Evolutionary conservation across 1,140 invertebrate species (phyloP), one percentile per base, ranked within the genome.

Genomic region (Coelopa frigida): DNA sequence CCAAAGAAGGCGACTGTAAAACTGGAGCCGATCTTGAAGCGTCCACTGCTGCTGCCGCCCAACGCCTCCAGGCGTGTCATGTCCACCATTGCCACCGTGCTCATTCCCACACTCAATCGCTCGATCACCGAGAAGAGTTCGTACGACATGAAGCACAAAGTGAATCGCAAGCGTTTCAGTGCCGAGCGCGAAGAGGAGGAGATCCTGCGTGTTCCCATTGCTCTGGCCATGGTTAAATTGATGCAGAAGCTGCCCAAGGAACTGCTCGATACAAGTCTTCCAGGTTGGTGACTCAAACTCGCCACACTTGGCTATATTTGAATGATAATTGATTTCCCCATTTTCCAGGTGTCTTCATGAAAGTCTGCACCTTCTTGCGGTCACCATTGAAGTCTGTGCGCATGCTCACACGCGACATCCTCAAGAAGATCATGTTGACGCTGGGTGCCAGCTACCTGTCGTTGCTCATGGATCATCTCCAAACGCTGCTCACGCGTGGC

Each of bases 151-250:
- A 83, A 82, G 33, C 91, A 94, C 66, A 94, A 94, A 62, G 59
- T 88, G 1, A 87, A 89, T 59, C 78, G 82, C 22, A 83, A 82
- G 36, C 75, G 73, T 3, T 73, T 74, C 1, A 75, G 78, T 20
- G 49, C 72, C 7, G 79, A 81, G 22, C 74, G 76, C n/a, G 84
- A 87, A 54, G 90, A 96, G 57, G 86, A 94, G 52, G 92, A 97
- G 61, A 83, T 97, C 52, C 71, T 90, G 45, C 75, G 89, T 45
- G 85, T 97, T 10, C 94, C 95, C 0, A 83, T 98, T 52, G 91
- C 92, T 1, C 70, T 97, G 29, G 92, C 94, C 1, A 76, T 95
- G 52, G 87, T 97, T 0, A 96, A 96, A 63, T 61, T 99, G 17
- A 62, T 99, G 10, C 89, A 96, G 58, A 84, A 85, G 55, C 72